phyloP scores from a whole-genome alignment of 2,113 vertebrate genomes.

The Bungarus multicinctus region DNA sequence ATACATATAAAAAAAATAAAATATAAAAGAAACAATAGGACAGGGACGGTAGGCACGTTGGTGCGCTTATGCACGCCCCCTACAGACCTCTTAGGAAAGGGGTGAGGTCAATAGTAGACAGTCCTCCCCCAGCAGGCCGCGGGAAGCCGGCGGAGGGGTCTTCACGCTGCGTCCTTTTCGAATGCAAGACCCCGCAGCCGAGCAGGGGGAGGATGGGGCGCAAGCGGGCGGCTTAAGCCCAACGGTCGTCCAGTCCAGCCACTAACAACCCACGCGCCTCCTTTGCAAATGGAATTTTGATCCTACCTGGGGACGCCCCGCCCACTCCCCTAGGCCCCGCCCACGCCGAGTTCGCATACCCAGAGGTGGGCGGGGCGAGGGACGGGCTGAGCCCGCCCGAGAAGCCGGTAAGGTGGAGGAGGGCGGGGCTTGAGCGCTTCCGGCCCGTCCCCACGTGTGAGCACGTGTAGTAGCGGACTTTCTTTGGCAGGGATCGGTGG shows the following conservation, averaged over 20 bases:
- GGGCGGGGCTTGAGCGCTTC: background rate
- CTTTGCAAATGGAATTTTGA: fast-evolving
- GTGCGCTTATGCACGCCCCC: too few species aligned
- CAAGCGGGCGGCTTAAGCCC: background rate
- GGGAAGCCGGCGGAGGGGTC: background rate
- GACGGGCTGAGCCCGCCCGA: background rate
- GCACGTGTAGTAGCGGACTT: background rate
- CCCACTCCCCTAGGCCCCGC: background rate
- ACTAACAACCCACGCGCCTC: background rate
- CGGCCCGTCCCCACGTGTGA: background rate
- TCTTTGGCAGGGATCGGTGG: background rate
- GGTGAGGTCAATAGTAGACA: too few species aligned
- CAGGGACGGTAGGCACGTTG: too few species aligned
- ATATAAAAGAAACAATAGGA: too few species aligned
- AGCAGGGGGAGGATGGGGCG: background rate
- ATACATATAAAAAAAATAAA: too few species aligned
- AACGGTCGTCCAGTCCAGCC: background rate
- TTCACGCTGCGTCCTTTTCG: background rate
- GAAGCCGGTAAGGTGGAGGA: background rate
- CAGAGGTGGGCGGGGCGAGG: background rate
- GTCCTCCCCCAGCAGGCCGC: background rate
- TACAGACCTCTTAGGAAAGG: too few species aligned
- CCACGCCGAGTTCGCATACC: background rate
- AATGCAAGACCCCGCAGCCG: background rate
- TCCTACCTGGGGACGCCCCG: background rate